Percentiles rank a stretch among this genome's conserved stretches.
Conservation (phyloP, 2,797 vertebrate species). For the Karalla daura region DNA sequence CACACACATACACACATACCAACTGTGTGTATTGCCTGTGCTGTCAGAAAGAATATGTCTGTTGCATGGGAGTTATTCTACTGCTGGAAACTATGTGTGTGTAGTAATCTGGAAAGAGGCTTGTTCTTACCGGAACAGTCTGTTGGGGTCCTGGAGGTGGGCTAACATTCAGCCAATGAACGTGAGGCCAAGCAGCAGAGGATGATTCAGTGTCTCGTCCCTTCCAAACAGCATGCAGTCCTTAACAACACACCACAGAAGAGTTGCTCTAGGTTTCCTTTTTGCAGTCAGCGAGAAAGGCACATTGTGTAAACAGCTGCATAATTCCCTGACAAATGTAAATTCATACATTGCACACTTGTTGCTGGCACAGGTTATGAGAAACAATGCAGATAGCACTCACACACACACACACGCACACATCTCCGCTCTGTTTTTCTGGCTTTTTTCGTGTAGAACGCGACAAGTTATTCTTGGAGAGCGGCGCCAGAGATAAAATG, state of each 20-base stretch:
- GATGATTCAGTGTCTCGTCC: constrained; percentile 66
- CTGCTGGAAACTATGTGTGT: constrained; percentile 18
- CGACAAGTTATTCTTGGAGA: constrained; percentile 8
- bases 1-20: constrained; percentile 2
- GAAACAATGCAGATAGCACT: constrained; percentile 5
- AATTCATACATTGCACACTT: constrained; percentile 13
- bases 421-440: constrained; percentile 20
- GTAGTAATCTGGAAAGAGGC: constrained; percentile 63
- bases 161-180: constrained; percentile 65
- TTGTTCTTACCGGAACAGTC: constrained; percentile 71
- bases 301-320: neutral
- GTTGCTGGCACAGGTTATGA: neutral
- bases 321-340: neutral
- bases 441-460: neutral
- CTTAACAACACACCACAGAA: constrained; percentile 22
- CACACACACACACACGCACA: neutral
- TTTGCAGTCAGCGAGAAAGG: neutral
- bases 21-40: neutral
- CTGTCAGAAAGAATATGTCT: constrained; percentile 8
- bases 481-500: neutral
- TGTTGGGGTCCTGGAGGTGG: constrained; percentile 69
- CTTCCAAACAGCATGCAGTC: constrained; percentile 28
- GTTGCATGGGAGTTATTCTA: constrained; percentile 7
- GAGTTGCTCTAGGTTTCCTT: constrained; percentile 20
- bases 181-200: constrained; percentile 43